Evolutionary conservation across 2,797 vertebrate genomes (phyloP).

Genomic region (Coluber constrictor): DNA sequence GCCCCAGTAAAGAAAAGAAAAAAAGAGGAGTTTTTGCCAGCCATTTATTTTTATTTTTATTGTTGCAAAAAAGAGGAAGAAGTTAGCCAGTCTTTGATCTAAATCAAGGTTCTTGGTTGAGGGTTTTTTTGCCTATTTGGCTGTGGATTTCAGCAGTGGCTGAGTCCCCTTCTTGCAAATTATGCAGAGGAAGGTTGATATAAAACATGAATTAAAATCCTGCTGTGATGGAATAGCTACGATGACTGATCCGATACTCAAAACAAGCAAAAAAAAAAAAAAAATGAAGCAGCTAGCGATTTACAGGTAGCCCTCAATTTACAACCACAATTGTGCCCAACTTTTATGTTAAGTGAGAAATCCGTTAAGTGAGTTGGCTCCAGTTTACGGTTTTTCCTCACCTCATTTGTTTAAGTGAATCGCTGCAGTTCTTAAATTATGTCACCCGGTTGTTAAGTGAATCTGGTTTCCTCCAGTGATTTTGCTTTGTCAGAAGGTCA

Average conservation of each 20-base stretch:
- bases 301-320: no score
- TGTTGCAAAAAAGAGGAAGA: not conserved
- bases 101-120: not conserved
- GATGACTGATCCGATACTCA: not conserved
- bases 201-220: not conserved
- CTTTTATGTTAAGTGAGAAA: no score
- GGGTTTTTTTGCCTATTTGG: not conserved
- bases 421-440: no score
- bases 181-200: not conserved
- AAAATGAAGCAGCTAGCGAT: not conserved
- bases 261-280: not conserved
- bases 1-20: not conserved
- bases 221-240: not conserved
- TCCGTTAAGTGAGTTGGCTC: no score
- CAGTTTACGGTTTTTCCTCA: no score
- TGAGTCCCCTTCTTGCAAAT: not conserved
- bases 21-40: not conserved
- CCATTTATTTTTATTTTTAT: not conserved
- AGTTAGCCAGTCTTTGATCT: rapidly evolving
- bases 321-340: no score
- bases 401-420: no score
- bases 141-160: not conserved
- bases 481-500: no score
- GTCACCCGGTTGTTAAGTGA: no score
- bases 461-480: no score